Base-by-base conservation (phyloP, 2,797 vertebrate species). In the Ctenopoma multispine region DNA sequence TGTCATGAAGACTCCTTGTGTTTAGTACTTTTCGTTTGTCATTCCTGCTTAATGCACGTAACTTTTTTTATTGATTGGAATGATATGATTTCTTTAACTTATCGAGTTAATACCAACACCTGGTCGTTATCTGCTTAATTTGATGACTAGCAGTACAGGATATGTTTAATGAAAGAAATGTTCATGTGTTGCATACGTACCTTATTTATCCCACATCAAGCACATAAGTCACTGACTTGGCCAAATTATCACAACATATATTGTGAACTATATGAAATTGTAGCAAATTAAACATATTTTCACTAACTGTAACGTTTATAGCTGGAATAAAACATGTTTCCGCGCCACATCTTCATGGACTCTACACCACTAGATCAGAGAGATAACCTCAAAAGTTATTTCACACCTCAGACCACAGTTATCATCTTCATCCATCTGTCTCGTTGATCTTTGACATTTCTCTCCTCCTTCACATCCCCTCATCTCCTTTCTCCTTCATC, bases 361-460 rank as follows among this genome's bases (percentile, higher is more conserved):
- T 34, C 4, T 4, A 29, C 41, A 31, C 9, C 12, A 20, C 18
- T 41, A 14, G 15, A 29, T 34, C 31, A 24, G 3, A 44, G 9
- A 6, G 9, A 51, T 27, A 31, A 14, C 0, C 56, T 27, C 24
- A 8, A 29, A 27, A 10, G 6, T 56, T 13, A 23, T 18, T 36
- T 7, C 24, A 9, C 15, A 29, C 29, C 40, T 50, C 1, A 31
- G 23, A 21, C 21, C 2, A 23, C 53, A 5, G 49, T 24, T 44
- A 14, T 34, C 57, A n/a, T 44, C 48, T 10, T 46, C 64, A 18
- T 56, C 55, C 75, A 20, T 77, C 76, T n/a, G 51, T 83, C 57
- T 70, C 43, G 10, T 71, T 80, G 47, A 73, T 48, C 75, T 83
- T 34, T 75, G 55, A 72, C 80, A 48, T 64, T 15, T 75, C 21